Evolutionary conservation across 2,113 vertebrate genomes (phyloP), one percentile per base, ranked within the genome.

Genomic region (Tachysurus fulvidraco): DNA sequence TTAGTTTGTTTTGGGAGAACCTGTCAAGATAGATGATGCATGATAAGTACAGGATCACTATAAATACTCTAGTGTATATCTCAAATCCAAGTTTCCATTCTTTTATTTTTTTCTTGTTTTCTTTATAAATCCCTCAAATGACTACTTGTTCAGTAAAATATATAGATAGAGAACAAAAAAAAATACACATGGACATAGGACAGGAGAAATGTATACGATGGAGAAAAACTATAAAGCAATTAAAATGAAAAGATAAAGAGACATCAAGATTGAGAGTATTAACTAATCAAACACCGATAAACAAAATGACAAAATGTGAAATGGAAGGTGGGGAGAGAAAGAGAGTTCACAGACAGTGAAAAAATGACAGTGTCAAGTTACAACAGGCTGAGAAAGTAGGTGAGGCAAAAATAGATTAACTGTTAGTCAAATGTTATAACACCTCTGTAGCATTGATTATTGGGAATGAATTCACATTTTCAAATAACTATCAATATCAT

Each of bases 1-100:
- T 90, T 90, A 4, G 90, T 90, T 91, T 92, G 92, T 87, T 94
- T 95, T 89, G 90, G 86, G 54, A 92, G 90, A 92, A 91, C 92
- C 95, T 96, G 92, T 85, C 81, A 90, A 88, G 84, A 74, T 8
- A 80, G 12, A 93, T 88, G 84, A 94, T 64, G 41, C 28, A 25
- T 41, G 19, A 28, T 76, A 41, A 87, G 30, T 60, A 74, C 41
- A 25, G 41, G 21, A 60, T 12, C 78, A 36, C n/a, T 36, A 79
- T 54, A 57, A 55, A 79, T 16, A 55, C 59, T 81, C 11, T n/a
- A 46, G 80, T 91, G 84, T 30, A 91, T 52, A 86, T 14, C 21
- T 59, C 21, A 76, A 81, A 36, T 67, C 52, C 69, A 76, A 54
- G 9, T 52, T 59, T 28, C 7, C 19, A 30, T 30, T 60, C 30